Evolutionary conservation across 2,797 vertebrate genomes (phyloP).

Genomic region (Iguana delicatissima): DNA sequence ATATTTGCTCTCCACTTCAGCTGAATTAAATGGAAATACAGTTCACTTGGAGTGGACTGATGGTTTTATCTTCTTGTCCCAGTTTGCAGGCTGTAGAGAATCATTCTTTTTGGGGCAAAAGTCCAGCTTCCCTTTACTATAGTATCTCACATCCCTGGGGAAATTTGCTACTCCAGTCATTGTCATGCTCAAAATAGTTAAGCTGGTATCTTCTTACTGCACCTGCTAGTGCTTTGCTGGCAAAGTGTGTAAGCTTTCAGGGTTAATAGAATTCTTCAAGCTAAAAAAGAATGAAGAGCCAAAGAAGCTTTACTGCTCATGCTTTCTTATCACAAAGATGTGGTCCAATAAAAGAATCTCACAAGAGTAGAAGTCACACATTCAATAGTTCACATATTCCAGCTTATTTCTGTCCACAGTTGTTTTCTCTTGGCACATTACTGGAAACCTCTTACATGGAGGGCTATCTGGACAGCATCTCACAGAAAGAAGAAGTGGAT

Average conservation of each 20-base stretch:
- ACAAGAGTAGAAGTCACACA: not conserved
- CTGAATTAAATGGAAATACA: slow-evolving; percentile 15
- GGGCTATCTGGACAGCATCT: not conserved
- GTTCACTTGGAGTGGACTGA: not conserved
- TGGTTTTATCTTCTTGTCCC: slow-evolving; percentile 17
- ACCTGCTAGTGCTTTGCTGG: slow-evolving; percentile 1
- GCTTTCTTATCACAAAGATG: not conserved
- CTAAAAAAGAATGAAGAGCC: not conserved
- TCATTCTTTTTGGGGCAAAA: slow-evolving; percentile 2
- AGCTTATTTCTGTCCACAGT: not conserved
- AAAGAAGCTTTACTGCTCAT: not conserved
- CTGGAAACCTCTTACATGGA: not conserved
- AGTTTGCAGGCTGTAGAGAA: not conserved
- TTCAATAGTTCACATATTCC: not conserved
- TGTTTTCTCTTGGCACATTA: too few relatives aligned
- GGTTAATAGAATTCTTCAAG: slow-evolving; percentile 25
- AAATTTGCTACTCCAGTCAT: not conserved
- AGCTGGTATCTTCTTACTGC: not conserved
- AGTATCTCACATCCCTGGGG: not conserved
- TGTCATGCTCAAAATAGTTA: not conserved
- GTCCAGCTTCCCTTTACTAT: slow-evolving; percentile 15
- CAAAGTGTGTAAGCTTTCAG: slow-evolving; percentile 7
- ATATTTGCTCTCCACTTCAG: not conserved
- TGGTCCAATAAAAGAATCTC: not conserved
- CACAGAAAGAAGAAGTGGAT: not conserved